Evolutionary conservation across 2,888 invertebrate species (phyloP).

Genomic region (Rhogogaster chlorosoma): DNA sequence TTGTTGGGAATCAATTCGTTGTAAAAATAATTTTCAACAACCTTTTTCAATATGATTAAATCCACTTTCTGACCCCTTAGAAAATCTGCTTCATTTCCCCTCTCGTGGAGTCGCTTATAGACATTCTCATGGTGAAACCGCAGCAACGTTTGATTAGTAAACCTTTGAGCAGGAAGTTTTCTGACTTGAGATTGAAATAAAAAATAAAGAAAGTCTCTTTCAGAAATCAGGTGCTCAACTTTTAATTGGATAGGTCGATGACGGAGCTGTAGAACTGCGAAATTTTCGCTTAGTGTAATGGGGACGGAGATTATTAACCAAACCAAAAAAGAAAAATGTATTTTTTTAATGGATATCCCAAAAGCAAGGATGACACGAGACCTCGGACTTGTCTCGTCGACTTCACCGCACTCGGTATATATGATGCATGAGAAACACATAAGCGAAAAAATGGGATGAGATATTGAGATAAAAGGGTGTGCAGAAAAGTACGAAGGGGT

Average conservation of each 20-base stretch:
- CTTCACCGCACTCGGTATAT: neutral
- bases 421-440: neutral
- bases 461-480: constrained; percentile 35
- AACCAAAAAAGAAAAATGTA: neutral
- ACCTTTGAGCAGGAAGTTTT: neutral
- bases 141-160: neutral
- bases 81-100: neutral
- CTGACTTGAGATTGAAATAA: neutral
- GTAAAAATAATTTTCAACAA: neutral
- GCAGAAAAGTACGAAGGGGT: neutral
- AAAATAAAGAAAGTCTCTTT: neutral
- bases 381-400: neutral
- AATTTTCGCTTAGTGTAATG: neutral
- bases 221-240: neutral
- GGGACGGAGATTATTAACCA: neutral
- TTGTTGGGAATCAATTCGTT: neutral
- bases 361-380: neutral
- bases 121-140: neutral
- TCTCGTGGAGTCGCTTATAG: neutral
- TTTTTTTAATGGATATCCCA: neutral
- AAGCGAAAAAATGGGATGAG: constrained; percentile 5
- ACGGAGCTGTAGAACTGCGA: neutral
- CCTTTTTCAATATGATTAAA: neutral
- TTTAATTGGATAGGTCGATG: neutral
- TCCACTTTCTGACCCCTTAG: neutral